These are phyloP conservation scores for Phaethornis superciliosus DNA, from an alignment of 2,113 vertebrate species.

Conservation along the genomic window DNA sequence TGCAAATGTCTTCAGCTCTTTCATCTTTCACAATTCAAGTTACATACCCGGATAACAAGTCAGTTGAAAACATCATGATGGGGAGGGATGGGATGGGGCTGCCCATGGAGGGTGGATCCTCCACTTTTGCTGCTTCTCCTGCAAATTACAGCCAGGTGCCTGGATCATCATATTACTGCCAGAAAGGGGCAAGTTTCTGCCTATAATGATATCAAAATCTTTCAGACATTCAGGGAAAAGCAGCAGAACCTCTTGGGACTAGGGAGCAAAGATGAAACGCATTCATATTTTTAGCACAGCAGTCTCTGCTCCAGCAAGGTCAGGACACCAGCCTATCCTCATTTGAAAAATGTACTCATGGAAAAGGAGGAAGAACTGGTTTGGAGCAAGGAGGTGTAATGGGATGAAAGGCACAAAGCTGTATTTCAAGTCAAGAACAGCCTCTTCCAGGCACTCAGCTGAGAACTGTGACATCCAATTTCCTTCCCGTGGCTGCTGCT, in stretches of 20 bases:
- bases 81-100: too few species aligned
- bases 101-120: too few species aligned
- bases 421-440: background rate
- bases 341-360: conserved; percentile 43
- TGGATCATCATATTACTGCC: background rate
- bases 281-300: conserved; percentile 29
- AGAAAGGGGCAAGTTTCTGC: background rate
- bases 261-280: background rate
- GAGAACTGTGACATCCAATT: background rate
- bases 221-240: background rate
- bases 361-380: conserved; percentile 22
- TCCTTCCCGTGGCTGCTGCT: background rate
- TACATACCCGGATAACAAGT: background rate
- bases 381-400: conserved; percentile 17
- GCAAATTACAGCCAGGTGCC: too few species aligned
- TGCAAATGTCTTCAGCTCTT: background rate
- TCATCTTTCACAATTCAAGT: background rate
- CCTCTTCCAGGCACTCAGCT: background rate
- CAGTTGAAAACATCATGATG: background rate
- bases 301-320: conserved; percentile 25
- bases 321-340: conserved; percentile 22
- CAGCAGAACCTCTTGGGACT: background rate
- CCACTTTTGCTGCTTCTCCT: too few species aligned
- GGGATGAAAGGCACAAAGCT: conserved; percentile 30
- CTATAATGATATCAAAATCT: background rate